These are phyloP conservation scores for Rhingia campestris DNA, from an alignment of 2,888 invertebrate species.

Conservation along the genomic window DNA sequence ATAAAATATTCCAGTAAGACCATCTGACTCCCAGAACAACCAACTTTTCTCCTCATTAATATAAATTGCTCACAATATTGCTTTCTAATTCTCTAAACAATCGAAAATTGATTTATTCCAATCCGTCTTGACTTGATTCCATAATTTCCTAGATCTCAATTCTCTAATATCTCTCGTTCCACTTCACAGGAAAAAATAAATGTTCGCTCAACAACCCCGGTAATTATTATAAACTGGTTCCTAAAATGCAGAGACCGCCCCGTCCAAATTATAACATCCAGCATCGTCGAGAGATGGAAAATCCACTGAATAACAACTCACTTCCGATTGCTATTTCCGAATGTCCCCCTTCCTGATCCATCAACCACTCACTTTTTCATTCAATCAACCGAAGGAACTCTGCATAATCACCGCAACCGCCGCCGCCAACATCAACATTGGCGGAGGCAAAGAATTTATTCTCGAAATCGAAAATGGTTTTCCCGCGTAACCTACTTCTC, in stretches of 20 bases:
- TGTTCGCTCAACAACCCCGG: slow-evolving; percentile 29
- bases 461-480: slow-evolving; percentile 49
- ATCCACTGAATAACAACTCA: slow-evolving; percentile 58
- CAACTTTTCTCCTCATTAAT: slow-evolving; percentile 43
- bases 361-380: slow-evolving; percentile 40
- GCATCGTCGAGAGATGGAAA: slow-evolving; percentile 20
- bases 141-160: slow-evolving; percentile 27
- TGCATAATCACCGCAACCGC: slow-evolving; percentile 66
- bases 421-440: slow-evolving; percentile 12
- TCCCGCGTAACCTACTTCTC: slow-evolving; percentile 54
- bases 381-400: slow-evolving; percentile 55
- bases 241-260: slow-evolving; percentile 27
- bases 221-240: slow-evolving; percentile 65
- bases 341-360: neutral
- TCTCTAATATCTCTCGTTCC: slow-evolving; percentile 16
- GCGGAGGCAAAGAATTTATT: slow-evolving; percentile 22
- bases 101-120: slow-evolving; percentile 15
- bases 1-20: too few relatives aligned
- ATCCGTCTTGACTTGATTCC: neutral
- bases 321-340: slow-evolving; percentile 59
- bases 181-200: slow-evolving; percentile 66
- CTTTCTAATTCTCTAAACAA: slow-evolving; percentile 45
- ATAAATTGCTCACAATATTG: slow-evolving; percentile 30
- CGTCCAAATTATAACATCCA: slow-evolving; percentile 33
- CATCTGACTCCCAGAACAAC: too few relatives aligned